Percentiles rank a stretch among this genome's conserved stretches.
Conservation (phyloP, 2,797 vertebrate species). For the Sebastes miniatus region DNA sequence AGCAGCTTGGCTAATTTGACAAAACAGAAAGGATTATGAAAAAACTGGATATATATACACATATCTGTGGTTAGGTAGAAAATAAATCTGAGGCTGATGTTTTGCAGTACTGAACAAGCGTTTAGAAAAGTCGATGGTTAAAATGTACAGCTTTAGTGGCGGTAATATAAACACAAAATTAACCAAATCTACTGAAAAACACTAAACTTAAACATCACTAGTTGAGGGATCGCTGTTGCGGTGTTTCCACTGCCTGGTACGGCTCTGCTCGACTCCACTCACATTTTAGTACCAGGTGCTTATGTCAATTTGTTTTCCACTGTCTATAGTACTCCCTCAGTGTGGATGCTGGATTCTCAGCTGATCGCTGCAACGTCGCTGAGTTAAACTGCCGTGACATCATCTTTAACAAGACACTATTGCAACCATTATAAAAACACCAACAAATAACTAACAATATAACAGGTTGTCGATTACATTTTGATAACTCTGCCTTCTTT, state of each 20-base stretch:
- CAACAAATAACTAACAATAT: too few species aligned
- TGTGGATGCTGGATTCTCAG: too few species aligned
- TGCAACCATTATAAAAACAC: too few species aligned
- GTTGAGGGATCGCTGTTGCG: not conserved
- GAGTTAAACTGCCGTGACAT: too few species aligned
- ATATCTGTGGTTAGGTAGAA: not conserved
- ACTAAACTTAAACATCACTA: not conserved
- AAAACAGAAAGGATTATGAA: not conserved
- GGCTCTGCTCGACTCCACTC: too few species aligned
- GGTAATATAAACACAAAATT: not conserved
- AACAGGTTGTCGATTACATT: too few species aligned
- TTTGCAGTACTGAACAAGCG: not conserved
- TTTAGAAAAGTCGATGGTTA: not conserved
- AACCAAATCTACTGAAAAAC: not conserved
- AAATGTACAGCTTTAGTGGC: not conserved
- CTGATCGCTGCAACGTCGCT: rapidly evolving
- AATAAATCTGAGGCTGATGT: not conserved
- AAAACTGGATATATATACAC: not conserved
- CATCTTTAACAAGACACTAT: too few species aligned
- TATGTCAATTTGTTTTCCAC: too few species aligned
- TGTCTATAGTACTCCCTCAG: rapidly evolving
- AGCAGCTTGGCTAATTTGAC: not conserved
- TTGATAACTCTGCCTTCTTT: too few species aligned
- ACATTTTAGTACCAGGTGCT: too few species aligned
- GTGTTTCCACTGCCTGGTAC: too few species aligned